A percentile compares a stretch with the other conserved stretches of the same genome.
These are phyloP conservation scores for Peromyscus melanophrys DNA, from an alignment of 2,797 vertebrate species.

Conservation along the genomic window DNA sequence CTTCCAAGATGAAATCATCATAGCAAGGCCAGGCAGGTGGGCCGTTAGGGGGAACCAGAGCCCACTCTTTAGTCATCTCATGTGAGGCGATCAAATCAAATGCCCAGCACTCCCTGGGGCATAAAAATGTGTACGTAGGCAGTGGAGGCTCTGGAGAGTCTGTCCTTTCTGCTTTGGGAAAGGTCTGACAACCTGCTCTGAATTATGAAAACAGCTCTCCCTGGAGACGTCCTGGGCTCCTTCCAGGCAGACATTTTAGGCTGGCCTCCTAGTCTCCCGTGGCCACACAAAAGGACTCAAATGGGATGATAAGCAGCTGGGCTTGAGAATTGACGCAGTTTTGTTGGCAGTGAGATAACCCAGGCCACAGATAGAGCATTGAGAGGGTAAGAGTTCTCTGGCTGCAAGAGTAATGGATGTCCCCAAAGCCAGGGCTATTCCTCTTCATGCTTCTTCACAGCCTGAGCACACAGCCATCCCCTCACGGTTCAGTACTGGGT, in stretches of 20 bases:
- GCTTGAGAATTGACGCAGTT: neutral
- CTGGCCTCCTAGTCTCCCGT: neutral
- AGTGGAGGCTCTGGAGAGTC: neutral
- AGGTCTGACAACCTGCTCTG: slow-evolving; percentile 43
- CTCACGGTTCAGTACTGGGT: neutral
- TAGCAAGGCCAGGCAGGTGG: neutral
- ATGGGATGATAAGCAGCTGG: neutral
- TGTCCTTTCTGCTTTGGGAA: slow-evolving; percentile 50
- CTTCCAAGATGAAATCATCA: neutral
- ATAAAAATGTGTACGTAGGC: neutral
- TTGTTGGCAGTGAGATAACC: neutral
- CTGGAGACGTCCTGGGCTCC: neutral
- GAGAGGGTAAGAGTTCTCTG: neutral
- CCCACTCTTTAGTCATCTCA: neutral
- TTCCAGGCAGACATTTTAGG: neutral
- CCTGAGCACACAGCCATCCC: neutral
- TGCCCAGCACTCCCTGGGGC: neutral
- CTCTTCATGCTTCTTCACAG: neutral
- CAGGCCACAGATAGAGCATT: neutral
- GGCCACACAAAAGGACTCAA: neutral
- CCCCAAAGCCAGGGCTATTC: neutral
- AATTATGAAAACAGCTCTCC: slow-evolving; percentile 31
- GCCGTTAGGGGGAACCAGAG: neutral
- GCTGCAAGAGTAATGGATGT: neutral
- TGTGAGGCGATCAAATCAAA: neutral